Base-by-base conservation (phyloP, 2,888 invertebrate species). In the Orthonychiurus folsomi region DNA sequence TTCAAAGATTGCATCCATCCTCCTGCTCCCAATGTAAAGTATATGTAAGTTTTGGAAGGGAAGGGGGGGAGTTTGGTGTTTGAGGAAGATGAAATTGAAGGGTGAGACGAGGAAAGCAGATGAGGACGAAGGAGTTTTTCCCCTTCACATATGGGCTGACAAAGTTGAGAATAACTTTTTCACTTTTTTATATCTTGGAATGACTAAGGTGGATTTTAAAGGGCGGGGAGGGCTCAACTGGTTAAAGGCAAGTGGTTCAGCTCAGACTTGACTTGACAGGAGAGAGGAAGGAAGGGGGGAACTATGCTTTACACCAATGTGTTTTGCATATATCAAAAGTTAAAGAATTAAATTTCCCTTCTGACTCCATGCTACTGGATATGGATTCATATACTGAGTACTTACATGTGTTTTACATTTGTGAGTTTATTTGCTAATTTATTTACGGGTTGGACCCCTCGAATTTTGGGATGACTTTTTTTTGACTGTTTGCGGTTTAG, bases 111-210 rank as follows among this genome's bases (percentile, higher is more conserved):
- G 15, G 15, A 37, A 37, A 37, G 37, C 9, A 37, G 37, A 37
- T 9, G 37, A 9, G 37, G 15, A 37, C 15, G 37, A 37, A 37
- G 37, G 9, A 37, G n/a, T n/a, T n/a, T n/a, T n/a, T n/a, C n/a
- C n/a, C n/a, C n/a, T 15, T 37, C 37, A 37, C 37, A 37, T 37
- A 37, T 37, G 37, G 37, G 37, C 37, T 37, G 37, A 37, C 37
- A 37, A 37, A 37, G 37, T 37, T 37, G 37, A 37, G 37, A 37
- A 37, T 37, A 37, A 37, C 37, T 37, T 37, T 37, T 37, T 37
- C 37, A 37, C 37, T 37, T 37, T 37, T 37, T 37, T 37, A 37
- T 37, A 9, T 15, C 37, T 15, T 37, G 37, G 9, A 5, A 5
- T 37, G 37, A 37, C 37, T 37, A 37, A 37, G 37, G 37, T 37